Percentiles rank a stretch among this genome's conserved stretches.
These are phyloP conservation scores for Drosophila prolongata DNA, from an alignment of 2,888 invertebrate genomes.

Conservation along the genomic window DNA sequence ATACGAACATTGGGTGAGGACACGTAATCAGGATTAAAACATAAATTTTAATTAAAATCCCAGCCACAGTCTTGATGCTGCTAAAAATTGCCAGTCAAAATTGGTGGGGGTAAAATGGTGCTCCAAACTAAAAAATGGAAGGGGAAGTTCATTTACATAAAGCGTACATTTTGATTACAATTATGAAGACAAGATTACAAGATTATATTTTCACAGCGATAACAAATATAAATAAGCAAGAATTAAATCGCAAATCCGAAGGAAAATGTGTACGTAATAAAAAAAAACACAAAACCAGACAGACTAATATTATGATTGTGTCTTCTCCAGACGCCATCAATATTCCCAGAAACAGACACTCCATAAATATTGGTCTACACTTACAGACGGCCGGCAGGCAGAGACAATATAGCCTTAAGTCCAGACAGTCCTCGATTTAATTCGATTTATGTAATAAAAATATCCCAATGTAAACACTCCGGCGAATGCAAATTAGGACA, in stretches of 20 bases:
- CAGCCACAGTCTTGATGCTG: conserved; percentile 24
- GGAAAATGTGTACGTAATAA: neutral
- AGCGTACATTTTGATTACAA: conserved; percentile 34
- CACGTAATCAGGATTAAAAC: conserved; percentile 41
- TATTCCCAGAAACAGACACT: conserved; percentile 16
- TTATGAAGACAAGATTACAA: conserved; percentile 19
- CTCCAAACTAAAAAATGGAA: neutral
- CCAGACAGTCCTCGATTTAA: conserved; percentile 36
- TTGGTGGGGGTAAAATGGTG: neutral
- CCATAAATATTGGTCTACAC: conserved; percentile 39
- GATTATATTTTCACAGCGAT: conserved; percentile 6
- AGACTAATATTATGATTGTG: conserved; percentile 34
- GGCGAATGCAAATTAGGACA: conserved; percentile 45
- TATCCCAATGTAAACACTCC: conserved; percentile 50
- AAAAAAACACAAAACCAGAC: conserved; percentile 17
- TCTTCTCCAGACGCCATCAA: conserved; percentile 16
- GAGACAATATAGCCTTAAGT: neutral
- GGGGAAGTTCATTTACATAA: conserved; percentile 20
- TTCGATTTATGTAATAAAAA: conserved; percentile 35
- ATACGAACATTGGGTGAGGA: conserved; percentile 28
- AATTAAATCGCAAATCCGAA: conserved; percentile 5
- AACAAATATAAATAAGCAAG: conserved; percentile 13
- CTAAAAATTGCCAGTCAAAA: conserved; percentile 19
- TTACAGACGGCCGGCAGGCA: conserved; percentile 13
- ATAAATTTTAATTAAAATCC: conserved; percentile 44